Percentiles rank a stretch among this genome's conserved stretches.
Evolutionary conservation across 2,113 vertebrate genomes (phyloP).

Genomic region (Fregetta grallaria): DNA sequence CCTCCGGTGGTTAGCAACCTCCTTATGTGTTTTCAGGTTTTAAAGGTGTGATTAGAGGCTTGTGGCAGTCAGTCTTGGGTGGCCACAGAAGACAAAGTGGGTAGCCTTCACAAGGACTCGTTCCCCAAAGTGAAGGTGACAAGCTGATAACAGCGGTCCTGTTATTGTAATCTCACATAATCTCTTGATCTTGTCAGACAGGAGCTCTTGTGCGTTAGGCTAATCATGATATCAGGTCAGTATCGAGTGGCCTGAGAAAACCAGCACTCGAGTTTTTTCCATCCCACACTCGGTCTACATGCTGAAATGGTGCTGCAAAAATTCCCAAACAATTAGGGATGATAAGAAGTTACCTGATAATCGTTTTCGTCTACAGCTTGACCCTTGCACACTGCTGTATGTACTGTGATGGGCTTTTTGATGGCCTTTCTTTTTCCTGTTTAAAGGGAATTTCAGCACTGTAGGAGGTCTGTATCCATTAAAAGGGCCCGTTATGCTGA

Average conservation of each 20-base stretch:
- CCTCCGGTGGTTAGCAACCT: background rate
- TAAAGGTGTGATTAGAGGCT: background rate
- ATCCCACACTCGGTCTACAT: background rate
- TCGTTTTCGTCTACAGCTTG: background rate
- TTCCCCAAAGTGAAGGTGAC: background rate
- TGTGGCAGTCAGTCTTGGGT: background rate
- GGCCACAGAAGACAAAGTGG: background rate
- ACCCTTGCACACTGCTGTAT: background rate
- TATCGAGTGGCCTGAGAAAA: background rate
- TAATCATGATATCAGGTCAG: background rate
- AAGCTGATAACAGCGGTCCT: background rate
- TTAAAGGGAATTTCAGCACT: background rate
- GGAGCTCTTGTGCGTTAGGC: background rate
- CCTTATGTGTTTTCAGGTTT: background rate
- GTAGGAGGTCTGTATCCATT: background rate
- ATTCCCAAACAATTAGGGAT: background rate
- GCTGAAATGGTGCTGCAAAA: background rate
- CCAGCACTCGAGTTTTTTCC: background rate
- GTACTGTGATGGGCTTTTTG: background rate
- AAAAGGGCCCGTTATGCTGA: background rate
- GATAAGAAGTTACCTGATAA: background rate
- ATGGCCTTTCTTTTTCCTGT: background rate
- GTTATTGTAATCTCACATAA: background rate
- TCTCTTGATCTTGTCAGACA: constrained; percentile 4
- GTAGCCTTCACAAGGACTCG: background rate